Conservation (phyloP, 2,113 vertebrate species). For the Triplophysa dalaica region DNA sequence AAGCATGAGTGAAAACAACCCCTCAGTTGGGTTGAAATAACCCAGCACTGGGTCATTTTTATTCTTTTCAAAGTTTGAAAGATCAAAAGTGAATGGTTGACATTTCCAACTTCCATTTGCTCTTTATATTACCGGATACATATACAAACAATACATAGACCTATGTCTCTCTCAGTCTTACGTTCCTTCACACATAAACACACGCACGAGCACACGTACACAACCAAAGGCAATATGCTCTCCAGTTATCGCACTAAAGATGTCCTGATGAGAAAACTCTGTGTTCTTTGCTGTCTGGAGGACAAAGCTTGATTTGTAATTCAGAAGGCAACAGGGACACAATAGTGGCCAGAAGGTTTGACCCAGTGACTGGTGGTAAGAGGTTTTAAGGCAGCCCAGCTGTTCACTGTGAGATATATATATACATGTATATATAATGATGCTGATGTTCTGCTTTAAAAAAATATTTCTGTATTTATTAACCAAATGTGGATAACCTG, state of each 20-base stretch:
- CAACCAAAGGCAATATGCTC: neutral
- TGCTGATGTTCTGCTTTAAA: slow-evolving; percentile 28
- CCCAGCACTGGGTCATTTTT: too few species aligned
- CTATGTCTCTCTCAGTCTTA: too few species aligned
- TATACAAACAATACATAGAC: too few species aligned
- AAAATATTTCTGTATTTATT: slow-evolving; percentile 32
- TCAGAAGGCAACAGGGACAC: slow-evolving; percentile 25
- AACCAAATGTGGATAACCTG: slow-evolving; percentile 24
- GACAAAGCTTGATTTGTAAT: slow-evolving; percentile 22
- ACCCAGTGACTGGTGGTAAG: slow-evolving; percentile 43
- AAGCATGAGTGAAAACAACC: too few species aligned
- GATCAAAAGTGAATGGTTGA: neutral
- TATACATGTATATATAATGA: neutral
- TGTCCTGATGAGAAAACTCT: neutral
- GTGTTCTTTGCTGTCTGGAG: neutral
- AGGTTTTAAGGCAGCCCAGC: slow-evolving; percentile 37
- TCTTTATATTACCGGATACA: too few species aligned
- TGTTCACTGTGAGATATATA: slow-evolving; percentile 40
- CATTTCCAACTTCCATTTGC: neutral
- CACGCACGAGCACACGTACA: too few species aligned
- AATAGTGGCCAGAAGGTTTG: slow-evolving; percentile 24
- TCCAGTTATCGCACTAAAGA: neutral
- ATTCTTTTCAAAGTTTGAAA: neutral
- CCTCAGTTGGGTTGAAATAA: too few species aligned
- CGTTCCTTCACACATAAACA: too few species aligned